Conservation (phyloP, 2,888 invertebrate genomes). For the Boloria selene region DNA sequence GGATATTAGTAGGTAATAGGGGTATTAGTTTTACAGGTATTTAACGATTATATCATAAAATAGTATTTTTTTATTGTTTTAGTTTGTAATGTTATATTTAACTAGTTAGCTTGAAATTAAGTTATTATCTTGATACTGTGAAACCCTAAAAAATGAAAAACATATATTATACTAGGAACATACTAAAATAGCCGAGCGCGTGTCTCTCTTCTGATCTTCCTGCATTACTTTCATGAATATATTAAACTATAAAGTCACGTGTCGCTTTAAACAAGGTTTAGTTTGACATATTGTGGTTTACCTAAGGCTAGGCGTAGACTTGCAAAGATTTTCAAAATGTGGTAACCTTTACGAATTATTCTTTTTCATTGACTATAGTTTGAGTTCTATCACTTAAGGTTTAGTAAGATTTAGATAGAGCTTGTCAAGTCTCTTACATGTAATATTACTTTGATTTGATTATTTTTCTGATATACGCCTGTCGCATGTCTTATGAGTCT, state of each 20-base stretch:
- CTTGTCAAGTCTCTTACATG: too few relatives aligned
- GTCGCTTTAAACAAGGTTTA: slow-evolving; percentile 51
- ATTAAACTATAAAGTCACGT: slow-evolving; percentile 43
- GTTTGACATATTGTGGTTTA: slow-evolving; percentile 37
- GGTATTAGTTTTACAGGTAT: too few relatives aligned
- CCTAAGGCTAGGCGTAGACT: slow-evolving; percentile 12
- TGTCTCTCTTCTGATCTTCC: slow-evolving; percentile 33
- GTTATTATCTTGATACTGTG: background rate
- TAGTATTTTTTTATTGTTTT: too few relatives aligned
- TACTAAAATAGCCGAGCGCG: slow-evolving; percentile 24
- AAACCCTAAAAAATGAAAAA: background rate
- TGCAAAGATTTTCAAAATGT: background rate
- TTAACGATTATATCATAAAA: too few relatives aligned
- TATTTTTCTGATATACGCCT: too few relatives aligned
- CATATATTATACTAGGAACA: slow-evolving; percentile 4
- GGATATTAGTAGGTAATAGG: too few relatives aligned
- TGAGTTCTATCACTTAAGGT: too few relatives aligned
- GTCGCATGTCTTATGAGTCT: too few relatives aligned
- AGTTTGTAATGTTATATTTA: background rate
- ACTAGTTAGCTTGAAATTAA: background rate
- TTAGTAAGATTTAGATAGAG: too few relatives aligned
- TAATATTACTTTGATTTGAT: too few relatives aligned
- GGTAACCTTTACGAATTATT: background rate
- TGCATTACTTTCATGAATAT: slow-evolving; percentile 41
- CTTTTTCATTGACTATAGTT: too few relatives aligned